Evolutionary conservation across 2,113 vertebrate genomes (phyloP), one percentile per base, ranked within the genome.

Genomic region (Lucifuga dentata): DNA sequence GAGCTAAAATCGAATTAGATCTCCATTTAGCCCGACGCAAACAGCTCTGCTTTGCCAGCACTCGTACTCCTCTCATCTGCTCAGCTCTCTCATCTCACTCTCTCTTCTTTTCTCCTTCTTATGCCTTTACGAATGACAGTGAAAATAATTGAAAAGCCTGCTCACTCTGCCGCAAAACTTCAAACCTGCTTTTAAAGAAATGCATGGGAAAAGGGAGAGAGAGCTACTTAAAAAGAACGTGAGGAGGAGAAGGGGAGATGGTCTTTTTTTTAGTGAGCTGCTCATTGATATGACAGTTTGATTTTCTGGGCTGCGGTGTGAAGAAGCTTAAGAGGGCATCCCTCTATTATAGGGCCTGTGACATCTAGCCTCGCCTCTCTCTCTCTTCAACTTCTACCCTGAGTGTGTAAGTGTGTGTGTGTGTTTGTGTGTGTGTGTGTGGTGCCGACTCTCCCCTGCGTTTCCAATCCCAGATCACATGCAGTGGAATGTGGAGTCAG

Each of bases 251-350:
- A 51, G 11, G 49, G 44, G 32, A 46, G 66, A 26, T 46, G 11
- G 21, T 16, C 11, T 38, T 59, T 65, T 60, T 55, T 68, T 41
- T 63, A 15, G 16, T 50, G 57, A 51, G 67, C 60, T 20, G 53
- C 64, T 87, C 78, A 89, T 91, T 91, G 88, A 90, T 87, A 89
- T 86, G 90, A 90, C 90, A 89, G 65, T 78, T 85, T 79, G 88
- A 90, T 90, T 90, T 89, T 87, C 86, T 76, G 59, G 81, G 76
- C 56, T 80, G 15, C 79, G 64, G 50, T 59, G 73, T 81, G 86
- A 86, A 75, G 81, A 73, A 33, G 84, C 84, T 89, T 88, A 86
- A 85, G 78, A 84, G 86, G 86, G 68, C 87, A 87, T 86, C 84
- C 86, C 77, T 78, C 87, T 65, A 82, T 90, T 84, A 82, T 84